Evolutionary conservation across 92 coral and sea anemone species (phyloP).

Genomic region (Epizoanthus fatuus): DNA sequence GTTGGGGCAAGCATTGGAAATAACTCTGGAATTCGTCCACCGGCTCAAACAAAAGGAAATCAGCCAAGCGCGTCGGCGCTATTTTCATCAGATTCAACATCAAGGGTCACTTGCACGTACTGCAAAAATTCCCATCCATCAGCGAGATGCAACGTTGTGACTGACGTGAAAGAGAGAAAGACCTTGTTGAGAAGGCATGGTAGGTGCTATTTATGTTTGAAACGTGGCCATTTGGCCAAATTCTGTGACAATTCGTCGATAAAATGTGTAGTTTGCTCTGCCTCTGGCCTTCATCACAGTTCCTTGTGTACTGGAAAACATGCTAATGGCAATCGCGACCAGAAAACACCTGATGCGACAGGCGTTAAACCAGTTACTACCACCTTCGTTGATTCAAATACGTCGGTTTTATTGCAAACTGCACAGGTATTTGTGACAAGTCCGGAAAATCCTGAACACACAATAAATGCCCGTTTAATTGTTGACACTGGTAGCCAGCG

Average conservation of each 20-base stretch:
- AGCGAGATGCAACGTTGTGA: constrained; percentile 34
- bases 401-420: constrained; percentile 22
- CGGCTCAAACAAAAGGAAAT: too few relatives aligned
- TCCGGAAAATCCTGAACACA: constrained; percentile 15
- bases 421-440: constrained; percentile 11
- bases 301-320: constrained; percentile 18
- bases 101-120: constrained; percentile 48
- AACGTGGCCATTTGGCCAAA: constrained; percentile 10
- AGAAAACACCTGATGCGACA: background rate
- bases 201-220: constrained; percentile 36
- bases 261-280: background rate
- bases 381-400: constrained; percentile 17
- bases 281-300: background rate
- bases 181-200: constrained; percentile 28
- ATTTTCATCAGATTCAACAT: background rate
- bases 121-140: constrained; percentile 49
- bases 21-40: too few relatives aligned
- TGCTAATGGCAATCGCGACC: background rate
- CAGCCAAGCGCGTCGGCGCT: constrained; percentile 34
- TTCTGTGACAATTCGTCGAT: background rate
- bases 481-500: constrained; percentile 70
- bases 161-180: constrained; percentile 40
- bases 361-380: background rate
- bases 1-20: too few relatives aligned
- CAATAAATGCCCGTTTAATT: constrained; percentile 36